Evolutionary conservation across 2,797 vertebrate genomes (phyloP).

Genomic region (Mus spretus): DNA sequence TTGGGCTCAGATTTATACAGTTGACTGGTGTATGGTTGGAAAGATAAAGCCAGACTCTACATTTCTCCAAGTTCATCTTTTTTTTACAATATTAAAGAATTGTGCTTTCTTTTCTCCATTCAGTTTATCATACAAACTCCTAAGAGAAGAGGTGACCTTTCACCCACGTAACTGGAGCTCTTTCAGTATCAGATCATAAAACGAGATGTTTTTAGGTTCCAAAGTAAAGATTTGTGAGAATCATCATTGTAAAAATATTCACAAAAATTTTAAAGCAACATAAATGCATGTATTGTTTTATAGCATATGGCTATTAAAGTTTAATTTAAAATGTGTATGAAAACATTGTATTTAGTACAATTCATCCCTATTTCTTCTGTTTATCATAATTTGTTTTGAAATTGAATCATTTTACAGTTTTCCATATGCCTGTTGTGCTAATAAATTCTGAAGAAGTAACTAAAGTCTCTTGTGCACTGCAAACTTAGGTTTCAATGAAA

Average conservation of each 20-base stretch:
- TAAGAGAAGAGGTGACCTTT: slow-evolving; percentile 76
- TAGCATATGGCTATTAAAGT: slow-evolving; percentile 84
- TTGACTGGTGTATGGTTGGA: slow-evolving; percentile 85
- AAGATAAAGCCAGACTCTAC: slow-evolving; percentile 85
- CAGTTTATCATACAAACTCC: slow-evolving; percentile 45
- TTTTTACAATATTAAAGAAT: slow-evolving; percentile 65
- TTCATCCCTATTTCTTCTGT: slow-evolving; percentile 80
- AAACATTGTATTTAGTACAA: slow-evolving; percentile 83
- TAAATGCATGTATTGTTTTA: slow-evolving; percentile 85
- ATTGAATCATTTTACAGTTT: slow-evolving; percentile 85
- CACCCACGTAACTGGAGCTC: slow-evolving; percentile 82
- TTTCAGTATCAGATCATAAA: slow-evolving; percentile 84
- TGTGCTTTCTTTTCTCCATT: slow-evolving; percentile 28
- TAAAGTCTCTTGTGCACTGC: slow-evolving; percentile 70
- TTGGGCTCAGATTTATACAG: slow-evolving; percentile 86
- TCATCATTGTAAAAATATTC: slow-evolving; percentile 82
- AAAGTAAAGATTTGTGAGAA: slow-evolving; percentile 82
- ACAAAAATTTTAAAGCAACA: slow-evolving; percentile 79
- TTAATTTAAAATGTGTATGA: slow-evolving; percentile 83
- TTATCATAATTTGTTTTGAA: slow-evolving; percentile 83
- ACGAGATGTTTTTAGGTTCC: slow-evolving; percentile 84
- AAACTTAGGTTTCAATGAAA: slow-evolving; percentile 70
- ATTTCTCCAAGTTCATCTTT: slow-evolving; percentile 82
- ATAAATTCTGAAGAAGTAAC: slow-evolving; percentile 74
- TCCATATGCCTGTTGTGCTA: slow-evolving; percentile 85